Evolutionary conservation across 2,888 invertebrate genomes (phyloP).

Genomic region (Chesias legatella): DNA sequence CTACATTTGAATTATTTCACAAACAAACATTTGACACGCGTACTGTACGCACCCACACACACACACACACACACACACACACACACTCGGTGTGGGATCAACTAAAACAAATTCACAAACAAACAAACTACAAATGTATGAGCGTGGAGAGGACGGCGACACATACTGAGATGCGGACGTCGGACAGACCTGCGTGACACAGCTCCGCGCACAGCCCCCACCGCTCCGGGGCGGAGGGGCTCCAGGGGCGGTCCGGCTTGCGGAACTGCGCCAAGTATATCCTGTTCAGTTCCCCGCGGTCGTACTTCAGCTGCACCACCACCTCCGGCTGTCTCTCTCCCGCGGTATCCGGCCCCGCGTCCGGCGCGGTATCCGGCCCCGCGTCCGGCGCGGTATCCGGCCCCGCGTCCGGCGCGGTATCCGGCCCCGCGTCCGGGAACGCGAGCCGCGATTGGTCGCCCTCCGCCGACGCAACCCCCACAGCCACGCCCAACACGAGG

Average conservation of each 20-base stretch:
- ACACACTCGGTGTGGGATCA: slow-evolving; percentile 5
- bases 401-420: too few species aligned
- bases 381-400: slow-evolving; percentile 29
- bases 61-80: slow-evolving; percentile 1
- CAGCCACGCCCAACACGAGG: slow-evolving; percentile 56
- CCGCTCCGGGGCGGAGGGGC: slow-evolving; percentile 58
- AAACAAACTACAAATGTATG: slow-evolving; percentile 23
- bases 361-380: too few species aligned
- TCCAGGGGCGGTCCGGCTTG: slow-evolving; percentile 43
- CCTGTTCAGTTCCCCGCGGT: slow-evolving; percentile 68
- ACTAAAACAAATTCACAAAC: slow-evolving; percentile 11
- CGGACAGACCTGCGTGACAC: slow-evolving; percentile 67
- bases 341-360: slow-evolving; percentile 23
- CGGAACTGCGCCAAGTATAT: slow-evolving; percentile 73
- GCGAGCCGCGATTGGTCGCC: slow-evolving; percentile 47
- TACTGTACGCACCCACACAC: too few species aligned
- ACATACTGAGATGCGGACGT: slow-evolving; percentile 27
- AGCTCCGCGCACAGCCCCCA: slow-evolving; percentile 67
- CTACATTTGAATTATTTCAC: too few species aligned
- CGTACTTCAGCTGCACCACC: slow-evolving; percentile 69
- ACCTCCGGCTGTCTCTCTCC: slow-evolving; percentile 64
- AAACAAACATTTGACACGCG: too few species aligned
- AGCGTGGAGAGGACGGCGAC: slow-evolving; percentile 19
- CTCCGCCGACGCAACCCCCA: slow-evolving; percentile 36
- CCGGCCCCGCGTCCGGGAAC: slow-evolving; percentile 37